Evolutionary conservation across 2,888 invertebrate genomes (phyloP).

Genomic region (Pogonocherus hispidulus): DNA sequence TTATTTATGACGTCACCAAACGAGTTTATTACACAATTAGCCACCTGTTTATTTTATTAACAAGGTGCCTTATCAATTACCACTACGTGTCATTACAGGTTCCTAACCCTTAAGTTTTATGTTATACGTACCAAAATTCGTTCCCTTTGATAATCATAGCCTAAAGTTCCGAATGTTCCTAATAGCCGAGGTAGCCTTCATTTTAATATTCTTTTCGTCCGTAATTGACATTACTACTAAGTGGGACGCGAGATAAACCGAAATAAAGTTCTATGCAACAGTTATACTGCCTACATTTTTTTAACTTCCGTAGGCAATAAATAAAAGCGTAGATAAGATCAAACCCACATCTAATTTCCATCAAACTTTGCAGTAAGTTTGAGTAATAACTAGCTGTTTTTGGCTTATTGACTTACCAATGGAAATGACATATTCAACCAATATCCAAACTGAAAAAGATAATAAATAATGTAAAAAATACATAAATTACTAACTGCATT

Average conservation of each 20-base stretch:
- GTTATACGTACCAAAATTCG: constrained; percentile 22
- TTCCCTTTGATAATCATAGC: constrained; percentile 5
- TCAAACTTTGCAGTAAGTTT: not conserved
- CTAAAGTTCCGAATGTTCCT: constrained; percentile 7
- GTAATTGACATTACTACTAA: constrained; percentile 22
- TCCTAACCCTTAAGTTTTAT: not conserved
- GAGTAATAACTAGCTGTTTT: not conserved
- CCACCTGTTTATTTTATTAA: too few species aligned
- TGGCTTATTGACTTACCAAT: not conserved
- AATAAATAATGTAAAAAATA: too few species aligned
- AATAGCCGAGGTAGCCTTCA: constrained; percentile 12
- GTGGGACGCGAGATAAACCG: constrained; percentile 17
- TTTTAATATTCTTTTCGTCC: constrained; percentile 25
- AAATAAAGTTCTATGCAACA: constrained; percentile 11
- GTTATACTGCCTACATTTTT: constrained; percentile 21
- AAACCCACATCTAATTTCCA: constrained; percentile 1
- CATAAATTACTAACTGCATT: too few species aligned
- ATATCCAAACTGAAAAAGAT: too few species aligned
- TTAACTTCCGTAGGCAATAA: constrained; percentile 29
- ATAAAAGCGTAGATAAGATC: constrained; percentile 21
- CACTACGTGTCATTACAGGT: too few species aligned
- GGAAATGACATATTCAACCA: too few species aligned
- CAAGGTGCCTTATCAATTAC: too few species aligned
- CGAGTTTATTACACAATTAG: too few species aligned
- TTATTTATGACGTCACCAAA: too few species aligned